Evolutionary conservation across 2,888 invertebrate genomes (phyloP), one percentile per base, ranked within the genome.

Genomic region (Gari tellinella): DNA sequence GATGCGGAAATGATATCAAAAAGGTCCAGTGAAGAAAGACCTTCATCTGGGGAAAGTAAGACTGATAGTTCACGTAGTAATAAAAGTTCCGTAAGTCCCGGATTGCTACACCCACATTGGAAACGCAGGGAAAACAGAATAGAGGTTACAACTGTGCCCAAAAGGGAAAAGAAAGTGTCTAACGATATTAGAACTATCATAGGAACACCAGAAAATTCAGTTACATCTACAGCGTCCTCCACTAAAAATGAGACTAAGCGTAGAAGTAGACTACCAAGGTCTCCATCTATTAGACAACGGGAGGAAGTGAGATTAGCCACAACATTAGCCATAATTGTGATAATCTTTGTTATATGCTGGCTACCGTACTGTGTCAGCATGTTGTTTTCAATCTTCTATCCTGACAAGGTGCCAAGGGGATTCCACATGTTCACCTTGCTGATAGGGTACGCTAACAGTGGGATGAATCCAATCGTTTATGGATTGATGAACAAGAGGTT

Each of bases 351-450:
- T 7, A 52, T 89, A n/a, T 87, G 87, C 53, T 90, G 90, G 90
- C 55, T 89, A 8, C 89, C 90, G 1, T 90, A 86, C 66, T 90
- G 90, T 69, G 68, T 89, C 2, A 85, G 88, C 26, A 89, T 90
- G 89, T 69, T 89, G 41, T 48, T 88, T 46, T 80, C 80, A 1
- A 84, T 88, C 43, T 88, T 85, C 62, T 61, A 64, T n/a, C 61
- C 70, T 0, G 67, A 62, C 10, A 5, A 31, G 2, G 74, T 73
- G 2, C 85, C 86, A 8, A 53, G 74, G 15, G 58, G 66, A 1
- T 79, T 84, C n/a, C 86, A 90, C 65, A 83, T 89, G 76, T 77
- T 81, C 23, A 86, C 89, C 0, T 64, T 90, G 26, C 26, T 89
- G 7, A 74, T 89, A n/a, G 90, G 89, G 0, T 90, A 88, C 58